A percentile compares a stretch with the other conserved stretches of the same genome.
These are phyloP conservation scores for Tethya wilhelma DNA, from an alignment of 37 sponge, comb jelly and placozoan genomes.

Conservation along the genomic window DNA sequence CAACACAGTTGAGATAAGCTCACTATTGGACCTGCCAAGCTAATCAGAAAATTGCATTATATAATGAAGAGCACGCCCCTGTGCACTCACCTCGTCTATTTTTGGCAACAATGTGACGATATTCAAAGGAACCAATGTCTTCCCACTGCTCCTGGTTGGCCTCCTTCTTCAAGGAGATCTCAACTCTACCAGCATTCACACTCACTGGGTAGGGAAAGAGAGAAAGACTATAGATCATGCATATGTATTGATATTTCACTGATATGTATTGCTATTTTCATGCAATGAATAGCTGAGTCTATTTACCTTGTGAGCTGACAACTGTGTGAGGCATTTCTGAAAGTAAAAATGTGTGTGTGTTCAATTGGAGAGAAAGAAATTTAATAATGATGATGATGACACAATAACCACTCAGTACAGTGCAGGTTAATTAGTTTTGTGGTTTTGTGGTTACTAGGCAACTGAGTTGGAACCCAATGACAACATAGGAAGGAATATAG, in stretches of 20 bases:
- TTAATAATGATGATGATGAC: too few relatives aligned
- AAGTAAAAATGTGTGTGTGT: too few relatives aligned
- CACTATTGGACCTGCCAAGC: too few relatives aligned
- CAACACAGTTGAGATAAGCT: too few relatives aligned
- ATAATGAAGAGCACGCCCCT: too few relatives aligned
- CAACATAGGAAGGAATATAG: too few relatives aligned
- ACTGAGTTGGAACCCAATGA: too few relatives aligned
- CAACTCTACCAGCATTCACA: slow-evolving; percentile 12
- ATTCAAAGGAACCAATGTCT: slow-evolving; percentile 28
- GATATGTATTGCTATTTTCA: neutral
- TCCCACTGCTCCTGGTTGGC: slow-evolving; percentile 27
- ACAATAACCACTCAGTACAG: too few relatives aligned
- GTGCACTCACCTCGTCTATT: slow-evolving; percentile 42
- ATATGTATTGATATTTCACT: neutral
- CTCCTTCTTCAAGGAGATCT: slow-evolving; percentile 42
- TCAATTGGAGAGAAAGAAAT: too few relatives aligned
- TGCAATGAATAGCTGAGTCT: neutral
- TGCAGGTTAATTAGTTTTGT: too few relatives aligned
- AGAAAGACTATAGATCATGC: neutral
- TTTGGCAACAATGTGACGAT: slow-evolving; percentile 31
- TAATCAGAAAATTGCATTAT: too few relatives aligned
- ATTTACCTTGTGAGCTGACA: slow-evolving; percentile 15
- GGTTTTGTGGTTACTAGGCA: too few relatives aligned
- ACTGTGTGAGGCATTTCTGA: neutral
- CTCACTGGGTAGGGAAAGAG: slow-evolving; percentile 1